Percentiles rank a stretch among this genome's conserved stretches.
Evolutionary conservation across 2,888 invertebrate species (phyloP).

Genomic region (Ptychoptera contaminata): DNA sequence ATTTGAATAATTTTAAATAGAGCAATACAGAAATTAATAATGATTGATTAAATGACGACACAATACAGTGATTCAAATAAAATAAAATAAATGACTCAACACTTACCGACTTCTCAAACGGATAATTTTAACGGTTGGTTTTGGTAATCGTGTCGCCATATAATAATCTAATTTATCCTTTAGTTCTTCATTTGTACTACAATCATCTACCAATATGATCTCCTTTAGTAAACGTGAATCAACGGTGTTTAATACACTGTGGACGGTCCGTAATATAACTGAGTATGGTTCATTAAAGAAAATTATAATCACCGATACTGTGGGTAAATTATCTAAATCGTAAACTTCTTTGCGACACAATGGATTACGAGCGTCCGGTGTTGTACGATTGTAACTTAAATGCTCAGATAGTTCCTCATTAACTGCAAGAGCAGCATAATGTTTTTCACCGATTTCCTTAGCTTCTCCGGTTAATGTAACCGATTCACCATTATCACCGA

Average conservation of each 20-base stretch:
- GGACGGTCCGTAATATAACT: conserved; percentile 58
- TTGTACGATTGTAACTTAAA: conserved; percentile 65
- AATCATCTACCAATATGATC: conserved; percentile 90
- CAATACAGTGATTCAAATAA: background rate
- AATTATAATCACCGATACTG: conserved; percentile 66
- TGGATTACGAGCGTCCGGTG: conserved; percentile 27
- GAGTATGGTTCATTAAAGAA: conserved; percentile 88
- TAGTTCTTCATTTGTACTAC: conserved; percentile 61
- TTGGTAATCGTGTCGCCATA: conserved; percentile 51
- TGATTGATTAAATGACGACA: too few relatives aligned
- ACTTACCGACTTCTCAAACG: conserved; percentile 51
- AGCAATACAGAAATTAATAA: too few relatives aligned
- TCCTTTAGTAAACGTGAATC: conserved; percentile 56
- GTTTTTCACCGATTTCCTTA: conserved; percentile 45
- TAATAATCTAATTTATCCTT: conserved; percentile 67
- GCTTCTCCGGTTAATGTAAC: conserved; percentile 50
- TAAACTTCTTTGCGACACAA: conserved; percentile 30
- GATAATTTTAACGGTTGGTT: conserved; percentile 51
- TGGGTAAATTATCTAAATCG: conserved; percentile 44
- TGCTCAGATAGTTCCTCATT: conserved; percentile 80
- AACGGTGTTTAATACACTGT: conserved; percentile 55
- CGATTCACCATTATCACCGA: conserved; percentile 57
- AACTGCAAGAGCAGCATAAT: conserved; percentile 69
- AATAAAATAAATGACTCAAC: background rate
- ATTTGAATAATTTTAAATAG: too few relatives aligned